These are phyloP conservation scores for Eriocheir sinensis DNA, from an alignment of 1,140 invertebrate species.

Conservation along the genomic window DNA sequence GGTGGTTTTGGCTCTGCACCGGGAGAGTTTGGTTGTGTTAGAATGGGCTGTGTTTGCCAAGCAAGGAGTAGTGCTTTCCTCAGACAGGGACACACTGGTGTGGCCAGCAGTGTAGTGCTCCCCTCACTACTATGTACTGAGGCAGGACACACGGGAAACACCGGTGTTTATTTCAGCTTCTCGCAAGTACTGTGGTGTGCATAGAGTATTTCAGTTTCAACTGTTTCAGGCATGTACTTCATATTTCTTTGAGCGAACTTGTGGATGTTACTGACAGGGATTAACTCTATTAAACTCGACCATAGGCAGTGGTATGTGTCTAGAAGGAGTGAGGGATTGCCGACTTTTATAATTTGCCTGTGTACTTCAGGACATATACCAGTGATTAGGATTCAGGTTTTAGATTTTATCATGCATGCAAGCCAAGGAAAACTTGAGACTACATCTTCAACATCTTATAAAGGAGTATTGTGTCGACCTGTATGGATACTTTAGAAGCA, in stretches of 20 bases:
- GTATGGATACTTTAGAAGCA: not conserved
- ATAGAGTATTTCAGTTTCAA: not conserved
- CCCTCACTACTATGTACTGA: not conserved
- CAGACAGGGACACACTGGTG: not conserved
- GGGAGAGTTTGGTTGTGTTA: not conserved
- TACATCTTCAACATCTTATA: not conserved
- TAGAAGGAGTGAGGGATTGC: not conserved
- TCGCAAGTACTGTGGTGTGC: not conserved
- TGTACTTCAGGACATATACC: not conserved
- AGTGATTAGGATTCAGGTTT: not conserved
- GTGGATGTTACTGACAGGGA: not conserved
- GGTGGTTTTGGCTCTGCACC: not conserved
- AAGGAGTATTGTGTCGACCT: not conserved
- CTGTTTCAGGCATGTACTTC: not conserved
- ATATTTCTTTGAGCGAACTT: not conserved
- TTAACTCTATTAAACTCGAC: not conserved
- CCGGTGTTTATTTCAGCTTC: not conserved
- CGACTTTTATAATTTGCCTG: not conserved
- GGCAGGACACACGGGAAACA: not conserved
- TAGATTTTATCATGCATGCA: not conserved
- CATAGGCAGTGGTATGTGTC: not conserved
- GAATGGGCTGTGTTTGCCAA: not conserved
- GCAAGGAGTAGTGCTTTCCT: not conserved
- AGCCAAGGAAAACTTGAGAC: not conserved
- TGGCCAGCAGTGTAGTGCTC: not conserved